phyloP scores from a whole-genome alignment of 2,113 vertebrate species.

The Atherinomorus stipes region DNA sequence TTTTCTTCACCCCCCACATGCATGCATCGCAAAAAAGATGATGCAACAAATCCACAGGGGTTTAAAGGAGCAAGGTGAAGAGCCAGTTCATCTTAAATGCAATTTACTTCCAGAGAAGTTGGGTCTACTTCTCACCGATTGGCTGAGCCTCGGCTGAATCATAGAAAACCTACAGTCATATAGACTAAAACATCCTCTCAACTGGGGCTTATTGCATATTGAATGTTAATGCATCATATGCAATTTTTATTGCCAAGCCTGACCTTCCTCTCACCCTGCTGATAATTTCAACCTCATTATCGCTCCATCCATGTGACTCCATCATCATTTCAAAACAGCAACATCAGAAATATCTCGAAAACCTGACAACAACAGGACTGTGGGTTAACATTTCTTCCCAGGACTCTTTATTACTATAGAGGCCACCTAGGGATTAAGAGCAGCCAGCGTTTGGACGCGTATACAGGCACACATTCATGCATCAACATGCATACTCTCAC shows the following conservation, averaged over 20 bases:
- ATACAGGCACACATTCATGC: slow-evolving; percentile 46
- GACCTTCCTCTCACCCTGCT: slow-evolving; percentile 28
- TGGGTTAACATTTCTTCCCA: slow-evolving; percentile 56
- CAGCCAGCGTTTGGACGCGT: slow-evolving; percentile 48
- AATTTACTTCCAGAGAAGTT: slow-evolving; percentile 32
- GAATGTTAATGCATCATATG: slow-evolving; percentile 48
- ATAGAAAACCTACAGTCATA: background rate
- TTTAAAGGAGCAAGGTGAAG: slow-evolving; percentile 32
- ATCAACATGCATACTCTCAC: slow-evolving; percentile 47
- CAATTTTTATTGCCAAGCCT: slow-evolving; percentile 45
- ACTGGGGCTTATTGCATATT: slow-evolving; percentile 46
- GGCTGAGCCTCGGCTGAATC: slow-evolving; percentile 26
- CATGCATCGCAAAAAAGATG: slow-evolving; percentile 52
- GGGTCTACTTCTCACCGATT: slow-evolving; percentile 23
- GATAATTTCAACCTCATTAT: slow-evolving; percentile 2
- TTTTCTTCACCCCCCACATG: slow-evolving; percentile 48
- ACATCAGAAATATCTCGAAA: slow-evolving; percentile 40
- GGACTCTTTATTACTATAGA: slow-evolving; percentile 65
- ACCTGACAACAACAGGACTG: slow-evolving; percentile 50
- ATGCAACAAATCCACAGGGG: slow-evolving; percentile 22
- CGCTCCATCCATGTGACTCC: slow-evolving; percentile 17
- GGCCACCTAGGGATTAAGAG: slow-evolving; percentile 73
- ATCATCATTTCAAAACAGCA: slow-evolving; percentile 14
- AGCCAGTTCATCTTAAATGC: slow-evolving; percentile 36
- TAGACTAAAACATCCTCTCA: slow-evolving; percentile 29